These are phyloP conservation scores for Tineola bisselliella DNA, from an alignment of 2,888 invertebrate species.

Conservation along the genomic window DNA sequence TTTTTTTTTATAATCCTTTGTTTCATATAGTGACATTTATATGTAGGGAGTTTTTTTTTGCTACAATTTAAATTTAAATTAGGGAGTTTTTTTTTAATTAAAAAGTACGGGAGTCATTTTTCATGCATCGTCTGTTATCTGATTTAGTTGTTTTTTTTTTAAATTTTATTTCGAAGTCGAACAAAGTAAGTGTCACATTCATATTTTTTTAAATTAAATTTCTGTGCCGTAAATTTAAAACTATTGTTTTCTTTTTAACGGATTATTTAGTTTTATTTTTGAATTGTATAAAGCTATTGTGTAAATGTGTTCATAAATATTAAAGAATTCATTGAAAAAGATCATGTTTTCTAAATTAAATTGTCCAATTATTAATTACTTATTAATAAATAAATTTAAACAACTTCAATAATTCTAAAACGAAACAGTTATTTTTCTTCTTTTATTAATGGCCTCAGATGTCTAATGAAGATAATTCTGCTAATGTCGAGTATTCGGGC, in stretches of 20 bases:
- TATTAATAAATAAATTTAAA: no score
- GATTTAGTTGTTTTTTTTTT: conserved; percentile 50
- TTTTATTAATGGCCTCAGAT: no score
- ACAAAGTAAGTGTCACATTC: not conserved
- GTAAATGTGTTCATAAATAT: no score
- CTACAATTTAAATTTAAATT: conserved; percentile 50
- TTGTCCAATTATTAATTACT: no score
- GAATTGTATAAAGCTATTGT: no score
- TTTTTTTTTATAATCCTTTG: conserved; percentile 28
- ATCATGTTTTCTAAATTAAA: no score
- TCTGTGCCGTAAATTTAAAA: no score
- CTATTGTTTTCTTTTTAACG: not conserved
- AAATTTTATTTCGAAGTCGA: not conserved
- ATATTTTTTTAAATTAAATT: not conserved
- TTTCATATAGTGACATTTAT: conserved; percentile 48
- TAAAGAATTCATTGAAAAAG: no score
- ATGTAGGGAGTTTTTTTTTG: conserved; percentile 42
- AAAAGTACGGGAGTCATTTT: conserved; percentile 54
- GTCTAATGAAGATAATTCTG: no score
- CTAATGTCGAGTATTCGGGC: no score
- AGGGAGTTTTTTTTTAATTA: conserved; percentile 57
- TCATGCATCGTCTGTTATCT: conserved; percentile 64
- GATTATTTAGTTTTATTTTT: not conserved
- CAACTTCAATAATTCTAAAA: no score
- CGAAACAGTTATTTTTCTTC: no score